Evolutionary conservation across 2,113 vertebrate genomes (phyloP).

Genomic region (Mus spicilegus): DNA sequence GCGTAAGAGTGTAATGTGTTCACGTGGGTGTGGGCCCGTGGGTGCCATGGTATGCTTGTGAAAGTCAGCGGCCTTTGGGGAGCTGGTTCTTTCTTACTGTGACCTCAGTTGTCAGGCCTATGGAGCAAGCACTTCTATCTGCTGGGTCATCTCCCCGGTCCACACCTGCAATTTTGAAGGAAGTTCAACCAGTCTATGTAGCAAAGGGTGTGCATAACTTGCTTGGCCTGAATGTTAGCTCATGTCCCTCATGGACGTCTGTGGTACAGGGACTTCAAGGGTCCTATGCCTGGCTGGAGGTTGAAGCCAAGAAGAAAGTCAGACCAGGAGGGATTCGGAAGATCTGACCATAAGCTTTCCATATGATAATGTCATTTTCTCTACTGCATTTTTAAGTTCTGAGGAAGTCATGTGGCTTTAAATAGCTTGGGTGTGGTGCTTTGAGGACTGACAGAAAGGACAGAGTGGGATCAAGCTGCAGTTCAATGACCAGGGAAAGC

Average conservation of each 20-base stretch:
- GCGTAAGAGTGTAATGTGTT: no score
- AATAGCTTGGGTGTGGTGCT: background rate
- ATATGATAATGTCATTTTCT: background rate
- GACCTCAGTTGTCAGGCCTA: background rate
- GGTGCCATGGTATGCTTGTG: background rate
- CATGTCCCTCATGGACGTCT: background rate
- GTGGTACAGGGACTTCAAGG: background rate
- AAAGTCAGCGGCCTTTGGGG: no score
- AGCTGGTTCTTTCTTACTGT: no score
- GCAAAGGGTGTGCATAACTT: accelerated
- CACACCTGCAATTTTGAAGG: background rate
- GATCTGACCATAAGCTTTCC: background rate
- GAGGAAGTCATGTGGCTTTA: background rate
- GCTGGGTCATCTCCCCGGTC: no score
- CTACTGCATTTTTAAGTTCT: background rate
- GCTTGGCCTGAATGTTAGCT: background rate
- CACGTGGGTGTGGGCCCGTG: no score
- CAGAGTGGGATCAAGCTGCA: background rate
- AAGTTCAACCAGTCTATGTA: background rate
- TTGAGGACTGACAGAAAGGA: background rate
- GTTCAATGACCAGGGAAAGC: background rate
- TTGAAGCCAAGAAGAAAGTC: background rate
- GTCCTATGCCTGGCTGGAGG: background rate
- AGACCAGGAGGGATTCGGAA: no score
- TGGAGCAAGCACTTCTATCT: background rate